A percentile compares a stretch with the other conserved stretches of the same genome.
Conservation (phyloP, 1,140 invertebrate genomes). For the Nomia melanderi region DNA sequence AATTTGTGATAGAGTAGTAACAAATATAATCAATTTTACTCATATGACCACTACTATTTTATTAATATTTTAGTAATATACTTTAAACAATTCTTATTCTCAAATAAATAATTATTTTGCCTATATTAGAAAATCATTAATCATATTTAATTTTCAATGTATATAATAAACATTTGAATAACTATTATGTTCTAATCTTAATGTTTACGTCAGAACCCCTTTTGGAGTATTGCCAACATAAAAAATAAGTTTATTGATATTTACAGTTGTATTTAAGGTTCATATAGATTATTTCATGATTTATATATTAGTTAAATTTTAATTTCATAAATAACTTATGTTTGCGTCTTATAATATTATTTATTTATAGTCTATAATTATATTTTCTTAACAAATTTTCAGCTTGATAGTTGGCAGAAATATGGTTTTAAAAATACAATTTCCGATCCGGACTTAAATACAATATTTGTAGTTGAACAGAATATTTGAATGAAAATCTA, state of each 20-base stretch:
- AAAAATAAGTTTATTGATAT: not conserved
- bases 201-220: not conserved
- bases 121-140: not conserved
- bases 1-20: not conserved
- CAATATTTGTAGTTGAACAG: not conserved
- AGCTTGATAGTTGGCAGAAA: conserved; percentile 5
- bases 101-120: not conserved
- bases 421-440: conserved; percentile 27
- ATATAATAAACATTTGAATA: conserved; percentile 6
- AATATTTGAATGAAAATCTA: not conserved
- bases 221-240: conserved; percentile 17
- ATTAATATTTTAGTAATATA: no score
- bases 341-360: not conserved
- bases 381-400: not conserved
- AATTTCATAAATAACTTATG: not conserved
- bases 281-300: not conserved
- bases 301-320: not conserved
- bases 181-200: conserved; percentile 15
- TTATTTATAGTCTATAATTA: not conserved
- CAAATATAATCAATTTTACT: no score
- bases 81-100: not conserved
- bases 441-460: not conserved
- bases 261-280: not conserved
- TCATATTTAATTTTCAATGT: not conserved
- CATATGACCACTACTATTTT: not conserved